Base-by-base conservation (phyloP, 2,888 invertebrate species). In the Ochropleura plecta region DNA sequence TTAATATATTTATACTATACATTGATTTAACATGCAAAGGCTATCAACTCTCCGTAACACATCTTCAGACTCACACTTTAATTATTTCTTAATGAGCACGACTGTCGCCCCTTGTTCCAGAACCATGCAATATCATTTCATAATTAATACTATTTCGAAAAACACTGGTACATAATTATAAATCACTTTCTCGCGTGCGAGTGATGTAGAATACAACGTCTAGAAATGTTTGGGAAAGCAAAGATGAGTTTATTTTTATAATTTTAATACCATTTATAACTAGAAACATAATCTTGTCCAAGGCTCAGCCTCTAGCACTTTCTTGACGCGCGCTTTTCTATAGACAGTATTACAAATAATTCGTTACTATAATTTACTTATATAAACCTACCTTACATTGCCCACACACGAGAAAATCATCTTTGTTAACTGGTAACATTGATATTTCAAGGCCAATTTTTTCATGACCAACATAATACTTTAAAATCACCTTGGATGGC, bases 381-480 rank as follows among this genome's bases (percentile, higher is more conserved):
- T 67, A 44, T 48, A 60, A 68, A 53, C n/a, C 10, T 40, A 44
- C 49, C 65, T 66, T 72, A 64, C 65, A 77, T 53, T 72, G 71
- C 67, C 66, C 69, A 74, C 65, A 72, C 74, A 74, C 66, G 70
- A 78, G 68, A 51, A 79, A 84, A 80, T 67, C 71, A 77, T 82
- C 80, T 86, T 83, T 82, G 79, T 79, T 79, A 76, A 70, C 75
- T 87, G 87, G 87, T 87, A 87, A 87, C 87, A 84, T 84, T 66
- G 68, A 83, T 70, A 78, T 81, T 78, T 83, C 78, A 79, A 70
- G 87, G 86, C 70, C 86, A 86, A 84, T 78, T 70, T 16, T 44
- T 70, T 72, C 10, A 63, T 84, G 82, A 83, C 87, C 87, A 78
- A 77, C 78, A 79, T 87, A 87, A 87, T 87, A 87, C 87, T 87